Percentiles rank a stretch among this genome's conserved stretches.
These are phyloP conservation scores for Echinops telfairi DNA, from an alignment of 2,113 vertebrate species.

Conservation along the genomic window DNA sequence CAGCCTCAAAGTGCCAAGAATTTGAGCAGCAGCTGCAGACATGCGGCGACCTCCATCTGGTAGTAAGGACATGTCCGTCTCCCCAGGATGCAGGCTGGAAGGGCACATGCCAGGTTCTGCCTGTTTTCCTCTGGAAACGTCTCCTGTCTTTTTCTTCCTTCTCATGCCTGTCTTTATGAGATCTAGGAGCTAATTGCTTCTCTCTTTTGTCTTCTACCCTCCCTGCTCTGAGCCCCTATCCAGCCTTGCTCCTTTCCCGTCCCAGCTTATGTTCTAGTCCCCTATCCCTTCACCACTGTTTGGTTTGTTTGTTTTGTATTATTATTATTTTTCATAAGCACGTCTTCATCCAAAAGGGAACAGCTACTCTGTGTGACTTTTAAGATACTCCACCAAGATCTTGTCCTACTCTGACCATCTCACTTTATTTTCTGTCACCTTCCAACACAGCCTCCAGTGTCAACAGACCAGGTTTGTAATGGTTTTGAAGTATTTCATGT, in stretches of 20 bases:
- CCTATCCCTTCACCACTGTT: not conserved
- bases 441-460: not conserved
- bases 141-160: constrained; percentile 18
- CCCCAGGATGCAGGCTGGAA: not conserved
- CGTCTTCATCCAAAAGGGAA: not conserved
- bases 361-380: not conserved
- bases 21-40: no score
- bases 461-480: not conserved
- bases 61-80: not conserved
- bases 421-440: not conserved
- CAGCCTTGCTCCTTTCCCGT: not conserved
- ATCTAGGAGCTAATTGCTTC: no score
- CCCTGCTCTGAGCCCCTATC: not conserved
- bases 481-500: not conserved
- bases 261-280: not conserved
- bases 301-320: no score
- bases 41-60: not conserved
- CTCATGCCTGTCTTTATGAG: not conserved
- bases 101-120: not conserved
- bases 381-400: not conserved
- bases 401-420: not conserved
- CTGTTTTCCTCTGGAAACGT: not conserved
- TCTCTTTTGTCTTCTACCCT: not conserved
- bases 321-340: not conserved
- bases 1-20: not conserved